Conservation (phyloP, 1,140 invertebrate species). For the Himalopsyche phryganea region DNA sequence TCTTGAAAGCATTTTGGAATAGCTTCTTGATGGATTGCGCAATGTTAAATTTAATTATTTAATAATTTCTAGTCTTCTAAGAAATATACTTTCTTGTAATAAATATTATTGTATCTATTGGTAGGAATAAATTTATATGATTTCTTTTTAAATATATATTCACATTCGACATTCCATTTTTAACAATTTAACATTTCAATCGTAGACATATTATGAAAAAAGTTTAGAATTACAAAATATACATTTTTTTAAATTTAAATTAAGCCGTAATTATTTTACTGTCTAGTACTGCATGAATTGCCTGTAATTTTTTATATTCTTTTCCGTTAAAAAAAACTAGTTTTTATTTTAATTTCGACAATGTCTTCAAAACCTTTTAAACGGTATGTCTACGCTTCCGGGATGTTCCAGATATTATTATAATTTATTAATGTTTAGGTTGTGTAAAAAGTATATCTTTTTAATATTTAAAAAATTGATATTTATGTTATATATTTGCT, state of each 20-base stretch:
- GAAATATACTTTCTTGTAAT: conserved; percentile 13
- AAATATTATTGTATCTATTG: conserved; percentile 4
- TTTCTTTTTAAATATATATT: conserved; percentile 1
- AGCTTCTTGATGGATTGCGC: conserved; percentile 21
- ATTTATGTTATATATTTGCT: conserved; percentile 1
- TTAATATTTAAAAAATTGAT: conserved; percentile 1
- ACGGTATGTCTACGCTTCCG: conserved; percentile 1
- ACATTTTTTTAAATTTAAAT: too few species aligned
- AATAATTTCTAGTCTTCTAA: conserved; percentile 26
- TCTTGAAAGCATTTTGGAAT: too few species aligned
- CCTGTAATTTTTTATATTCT: too few species aligned
- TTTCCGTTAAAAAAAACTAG: too few species aligned
- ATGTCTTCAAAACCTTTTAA: too few species aligned
- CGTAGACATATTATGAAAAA: too few species aligned
- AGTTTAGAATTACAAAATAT: too few species aligned
- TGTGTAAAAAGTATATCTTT: conserved; percentile 6
- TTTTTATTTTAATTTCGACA: too few species aligned
- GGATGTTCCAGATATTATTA: conserved; percentile 15
- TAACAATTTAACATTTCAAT: background rate
- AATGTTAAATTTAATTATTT: conserved; percentile 18
- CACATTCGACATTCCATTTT: conserved; percentile 17
- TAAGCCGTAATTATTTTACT: too few species aligned
- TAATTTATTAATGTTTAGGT: conserved; percentile 5
- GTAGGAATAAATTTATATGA: background rate
- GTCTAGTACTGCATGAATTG: too few species aligned